Evolutionary conservation across 2,113 vertebrate species (phyloP).

Genomic region (Cyprinodon brontotheroides): DNA sequence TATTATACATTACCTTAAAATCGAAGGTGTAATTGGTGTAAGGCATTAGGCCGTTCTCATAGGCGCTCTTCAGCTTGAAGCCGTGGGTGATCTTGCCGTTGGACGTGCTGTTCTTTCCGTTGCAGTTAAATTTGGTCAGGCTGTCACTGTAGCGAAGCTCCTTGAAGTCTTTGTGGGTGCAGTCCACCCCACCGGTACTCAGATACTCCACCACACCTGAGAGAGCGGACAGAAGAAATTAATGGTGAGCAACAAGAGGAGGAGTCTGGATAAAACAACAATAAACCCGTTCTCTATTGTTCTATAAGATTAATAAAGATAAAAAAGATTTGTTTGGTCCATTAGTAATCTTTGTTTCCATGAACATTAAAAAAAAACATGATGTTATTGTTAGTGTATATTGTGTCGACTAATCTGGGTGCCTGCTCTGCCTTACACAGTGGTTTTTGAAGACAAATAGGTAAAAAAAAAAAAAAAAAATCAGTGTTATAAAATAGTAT

Average conservation of each 20-base stretch:
- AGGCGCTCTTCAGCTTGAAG: conserved; percentile 98
- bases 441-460: too few species aligned
- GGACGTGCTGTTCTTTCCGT: conserved; percentile 92
- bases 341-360: too few species aligned
- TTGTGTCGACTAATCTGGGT: too few species aligned
- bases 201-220: conserved; percentile 97
- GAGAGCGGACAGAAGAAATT: not conserved
- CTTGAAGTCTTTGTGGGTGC: conserved; percentile 99
- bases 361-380: too few species aligned
- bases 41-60: conserved; percentile 97
- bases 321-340: too few species aligned
- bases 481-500: too few species aligned
- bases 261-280: not conserved
- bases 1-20: conserved; percentile 85
- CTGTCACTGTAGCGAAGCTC: conserved; percentile 96
- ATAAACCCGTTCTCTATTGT: not conserved
- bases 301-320: not conserved
- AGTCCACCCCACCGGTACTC: conserved; percentile 95
- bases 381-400: too few species aligned
- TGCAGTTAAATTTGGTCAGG: conserved; percentile 97
- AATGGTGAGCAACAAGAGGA: too few species aligned
- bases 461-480: too few species aligned
- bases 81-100: conserved; percentile 95
- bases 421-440: too few species aligned
- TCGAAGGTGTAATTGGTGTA: conserved; percentile 98